Conservation (phyloP, 2,113 vertebrate species). For the Notothenia rossii region DNA sequence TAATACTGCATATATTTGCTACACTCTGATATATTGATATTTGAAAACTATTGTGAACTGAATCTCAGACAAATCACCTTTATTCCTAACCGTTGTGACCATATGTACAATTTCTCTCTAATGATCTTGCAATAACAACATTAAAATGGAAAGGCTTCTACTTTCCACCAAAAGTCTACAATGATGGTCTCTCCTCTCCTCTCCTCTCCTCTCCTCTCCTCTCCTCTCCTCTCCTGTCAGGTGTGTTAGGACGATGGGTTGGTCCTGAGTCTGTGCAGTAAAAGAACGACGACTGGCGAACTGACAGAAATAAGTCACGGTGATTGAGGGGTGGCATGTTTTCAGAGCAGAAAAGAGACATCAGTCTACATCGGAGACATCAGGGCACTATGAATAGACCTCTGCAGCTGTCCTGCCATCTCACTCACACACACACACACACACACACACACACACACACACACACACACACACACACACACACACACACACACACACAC, state of each 20-base stretch:
- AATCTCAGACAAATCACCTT: neutral
- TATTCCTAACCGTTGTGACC: neutral
- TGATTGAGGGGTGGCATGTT: constrained; percentile 60
- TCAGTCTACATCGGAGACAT: constrained; percentile 43
- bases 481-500: constrained; percentile 19
- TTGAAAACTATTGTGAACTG: neutral
- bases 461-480: constrained; percentile 34
- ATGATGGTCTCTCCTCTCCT: neutral
- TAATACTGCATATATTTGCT: neutral
- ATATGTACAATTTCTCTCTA: neutral
- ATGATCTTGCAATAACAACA: neutral
- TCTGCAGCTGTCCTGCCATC: constrained; percentile 69
- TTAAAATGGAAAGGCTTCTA: neutral
- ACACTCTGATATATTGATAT: neutral
- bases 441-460: constrained; percentile 1
- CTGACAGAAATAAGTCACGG: constrained; percentile 63
- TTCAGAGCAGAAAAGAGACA: constrained; percentile 63
- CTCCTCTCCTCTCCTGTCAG: neutral
- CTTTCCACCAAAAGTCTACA: neutral
- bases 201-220: neutral
- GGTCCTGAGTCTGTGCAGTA: constrained; percentile 25
- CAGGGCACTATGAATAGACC: constrained; percentile 71
- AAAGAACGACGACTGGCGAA: constrained; percentile 22
- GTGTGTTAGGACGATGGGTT: constrained; percentile 18
- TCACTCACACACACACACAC: constrained; percentile 63